These are phyloP conservation scores for Gnathonemus echidnorhynchus DNA, from an alignment of 2,113 vertebrate species.

Conservation along the genomic window DNA sequence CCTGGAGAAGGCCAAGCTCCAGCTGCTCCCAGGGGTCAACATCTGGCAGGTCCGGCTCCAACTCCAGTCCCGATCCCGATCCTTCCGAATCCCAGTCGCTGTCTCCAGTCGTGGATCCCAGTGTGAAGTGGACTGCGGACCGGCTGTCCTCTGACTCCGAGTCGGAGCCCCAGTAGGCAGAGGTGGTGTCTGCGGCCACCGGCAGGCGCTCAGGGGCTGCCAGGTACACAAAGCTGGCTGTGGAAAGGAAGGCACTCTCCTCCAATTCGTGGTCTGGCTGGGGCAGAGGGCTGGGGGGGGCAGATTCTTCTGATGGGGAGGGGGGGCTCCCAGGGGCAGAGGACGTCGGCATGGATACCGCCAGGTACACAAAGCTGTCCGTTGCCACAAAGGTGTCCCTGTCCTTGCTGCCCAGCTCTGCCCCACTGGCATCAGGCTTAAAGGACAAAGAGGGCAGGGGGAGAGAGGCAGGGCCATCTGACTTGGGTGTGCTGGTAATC, in stretches of 20 bases:
- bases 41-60: conserved; percentile 41
- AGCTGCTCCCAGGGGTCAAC: conserved; percentile 59
- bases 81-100: conserved; percentile 68
- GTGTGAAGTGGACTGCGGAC: conserved; percentile 60
- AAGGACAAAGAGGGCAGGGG: conserved; percentile 30
- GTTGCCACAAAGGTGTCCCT: conserved; percentile 56
- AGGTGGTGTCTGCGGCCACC: conserved; percentile 44
- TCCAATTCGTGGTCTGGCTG: conserved; percentile 48
- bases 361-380: conserved; percentile 70
- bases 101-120: conserved; percentile 60
- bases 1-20: conserved; percentile 56
- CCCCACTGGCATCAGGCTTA: conserved; percentile 30
- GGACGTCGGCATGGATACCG: conserved; percentile 56
- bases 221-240: conserved; percentile 69
- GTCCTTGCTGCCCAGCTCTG: conserved; percentile 42
- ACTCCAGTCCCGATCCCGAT: conserved; percentile 46
- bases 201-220: conserved; percentile 61
- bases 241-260: conserved; percentile 51
- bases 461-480: conserved; percentile 23
- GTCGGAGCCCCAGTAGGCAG: conserved; percentile 55
- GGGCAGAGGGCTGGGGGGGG: conserved; percentile 57
- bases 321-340: conserved; percentile 49
- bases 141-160: conserved; percentile 61
- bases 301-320: conserved; percentile 49
- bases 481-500: conserved; percentile 43